Evolutionary conservation across 2,113 vertebrate genomes (phyloP).

Genomic region (Etia nguti): DNA sequence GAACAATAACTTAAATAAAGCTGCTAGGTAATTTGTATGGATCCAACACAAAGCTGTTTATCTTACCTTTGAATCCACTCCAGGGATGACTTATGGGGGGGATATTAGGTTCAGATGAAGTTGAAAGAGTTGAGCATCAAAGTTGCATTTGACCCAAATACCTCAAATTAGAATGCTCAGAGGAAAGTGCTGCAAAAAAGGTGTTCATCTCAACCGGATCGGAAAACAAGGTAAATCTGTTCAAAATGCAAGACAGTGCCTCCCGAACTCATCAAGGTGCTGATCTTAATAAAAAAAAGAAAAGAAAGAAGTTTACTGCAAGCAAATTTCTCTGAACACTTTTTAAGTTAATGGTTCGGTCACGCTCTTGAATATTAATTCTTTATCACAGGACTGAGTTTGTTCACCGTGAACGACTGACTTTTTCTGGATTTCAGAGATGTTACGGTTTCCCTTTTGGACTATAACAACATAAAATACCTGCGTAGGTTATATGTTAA

Average conservation of each 20-base stretch:
- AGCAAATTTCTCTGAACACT: neutral
- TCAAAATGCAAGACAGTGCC: neutral
- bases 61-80: neutral
- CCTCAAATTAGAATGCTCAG: neutral
- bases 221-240: neutral
- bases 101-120: neutral
- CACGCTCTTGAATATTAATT: neutral
- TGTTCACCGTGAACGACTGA: neutral
- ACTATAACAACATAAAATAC: neutral
- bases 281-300: neutral
- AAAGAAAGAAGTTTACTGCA: neutral
- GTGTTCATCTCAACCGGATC: neutral
- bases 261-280: neutral
- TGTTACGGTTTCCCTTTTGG: neutral
- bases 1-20: neutral
- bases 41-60: neutral
- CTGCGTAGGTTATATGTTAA: neutral
- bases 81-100: neutral
- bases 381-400: neutral
- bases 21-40: neutral
- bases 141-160: neutral
- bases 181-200: neutral
- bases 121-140: conserved; percentile 12
- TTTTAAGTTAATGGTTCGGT: neutral
- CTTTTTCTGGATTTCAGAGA: neutral